These are phyloP conservation scores for Sylvietta virens DNA, from an alignment of 2,113 vertebrate species.

Conservation along the genomic window DNA sequence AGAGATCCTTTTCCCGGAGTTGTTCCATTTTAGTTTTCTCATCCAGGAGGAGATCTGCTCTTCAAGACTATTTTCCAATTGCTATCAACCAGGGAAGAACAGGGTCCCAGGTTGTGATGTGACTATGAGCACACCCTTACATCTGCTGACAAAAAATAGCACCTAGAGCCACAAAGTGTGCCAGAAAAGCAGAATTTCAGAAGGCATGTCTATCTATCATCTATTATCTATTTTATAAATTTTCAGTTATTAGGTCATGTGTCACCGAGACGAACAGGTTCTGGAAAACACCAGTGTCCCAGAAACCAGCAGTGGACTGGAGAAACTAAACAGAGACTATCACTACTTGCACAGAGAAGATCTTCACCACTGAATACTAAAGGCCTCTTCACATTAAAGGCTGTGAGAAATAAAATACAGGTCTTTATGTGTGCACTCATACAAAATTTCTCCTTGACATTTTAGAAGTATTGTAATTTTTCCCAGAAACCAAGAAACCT, in stretches of 20 bases:
- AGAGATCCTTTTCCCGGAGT: background rate
- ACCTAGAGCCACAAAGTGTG: background rate
- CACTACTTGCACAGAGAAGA: background rate
- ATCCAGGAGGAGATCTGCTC: background rate
- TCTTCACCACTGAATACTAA: background rate
- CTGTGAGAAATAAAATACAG: background rate
- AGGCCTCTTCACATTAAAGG: background rate
- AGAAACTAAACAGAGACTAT: background rate
- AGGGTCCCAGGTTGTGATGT: background rate
- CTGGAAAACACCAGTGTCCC: background rate
- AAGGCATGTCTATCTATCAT: background rate
- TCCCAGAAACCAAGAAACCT: background rate
- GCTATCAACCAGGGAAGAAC: background rate
- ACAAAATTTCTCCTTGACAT: background rate
- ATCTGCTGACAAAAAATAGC: background rate
- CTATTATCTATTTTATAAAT: background rate
- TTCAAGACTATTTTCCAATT: background rate
- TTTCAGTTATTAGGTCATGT: background rate
- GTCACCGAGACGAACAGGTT: background rate
- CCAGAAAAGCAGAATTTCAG: background rate
- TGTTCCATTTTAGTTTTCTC: background rate
- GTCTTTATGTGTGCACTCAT: fast-evolving
- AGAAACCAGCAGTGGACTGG: background rate
- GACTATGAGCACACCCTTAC: background rate
- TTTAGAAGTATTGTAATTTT: background rate